These are phyloP conservation scores for Gymnocephalus cernua DNA, from an alignment of 2,113 vertebrate genomes.

Conservation along the genomic window DNA sequence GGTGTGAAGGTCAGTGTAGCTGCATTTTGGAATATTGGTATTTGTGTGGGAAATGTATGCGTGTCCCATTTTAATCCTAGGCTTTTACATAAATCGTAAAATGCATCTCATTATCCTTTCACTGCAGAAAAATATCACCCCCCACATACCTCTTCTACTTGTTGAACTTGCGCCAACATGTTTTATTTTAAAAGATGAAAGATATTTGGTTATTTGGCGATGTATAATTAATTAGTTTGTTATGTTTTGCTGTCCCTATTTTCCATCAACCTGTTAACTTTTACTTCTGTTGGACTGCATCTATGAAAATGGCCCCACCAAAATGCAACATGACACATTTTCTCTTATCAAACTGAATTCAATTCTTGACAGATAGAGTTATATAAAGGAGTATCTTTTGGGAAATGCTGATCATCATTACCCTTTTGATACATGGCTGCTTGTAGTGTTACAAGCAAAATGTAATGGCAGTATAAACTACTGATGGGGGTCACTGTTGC, in stretches of 20 bases:
- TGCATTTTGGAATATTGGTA: background rate
- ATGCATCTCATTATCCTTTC: constrained; percentile 26
- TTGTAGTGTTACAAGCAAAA: background rate
- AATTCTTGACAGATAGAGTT: background rate
- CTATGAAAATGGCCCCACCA: background rate
- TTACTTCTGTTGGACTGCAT: background rate
- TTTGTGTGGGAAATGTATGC: background rate
- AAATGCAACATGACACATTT: too few relatives aligned
- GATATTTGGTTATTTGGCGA: background rate
- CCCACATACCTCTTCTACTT: background rate
- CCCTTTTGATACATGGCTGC: background rate
- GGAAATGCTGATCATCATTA: background rate
- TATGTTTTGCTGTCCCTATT: too few relatives aligned
- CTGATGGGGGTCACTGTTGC: background rate
- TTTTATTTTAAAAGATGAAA: background rate
- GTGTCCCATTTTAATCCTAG: background rate
- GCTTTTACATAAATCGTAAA: constrained; percentile 15
- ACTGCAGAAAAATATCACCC: background rate
- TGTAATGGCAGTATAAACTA: background rate
- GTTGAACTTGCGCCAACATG: background rate
- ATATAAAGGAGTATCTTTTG: background rate
- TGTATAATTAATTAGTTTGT: background rate
- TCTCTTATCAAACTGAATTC: too few relatives aligned
- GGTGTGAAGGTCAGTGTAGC: background rate
- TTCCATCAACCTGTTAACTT: background rate